These are phyloP conservation scores for Manis javanica DNA, from an alignment of 2,797 vertebrate genomes.

Conservation along the genomic window DNA sequence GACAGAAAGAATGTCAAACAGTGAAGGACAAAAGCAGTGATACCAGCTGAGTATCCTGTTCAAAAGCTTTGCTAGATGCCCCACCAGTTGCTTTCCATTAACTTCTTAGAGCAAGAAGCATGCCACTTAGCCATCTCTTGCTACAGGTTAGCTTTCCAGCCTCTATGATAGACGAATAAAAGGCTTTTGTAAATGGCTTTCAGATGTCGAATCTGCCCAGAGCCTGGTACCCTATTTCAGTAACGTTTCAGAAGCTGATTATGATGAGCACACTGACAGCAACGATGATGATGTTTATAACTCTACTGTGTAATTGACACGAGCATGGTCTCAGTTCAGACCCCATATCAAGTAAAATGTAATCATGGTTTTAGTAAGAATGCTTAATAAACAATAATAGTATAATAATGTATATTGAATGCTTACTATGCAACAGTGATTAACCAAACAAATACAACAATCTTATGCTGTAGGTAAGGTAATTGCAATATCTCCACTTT, in stretches of 20 bases:
- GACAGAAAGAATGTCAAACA: not conserved
- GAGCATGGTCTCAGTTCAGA: not conserved
- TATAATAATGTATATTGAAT: not conserved
- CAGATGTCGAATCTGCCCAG: not conserved
- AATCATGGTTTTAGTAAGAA: not conserved
- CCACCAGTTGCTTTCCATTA: not conserved
- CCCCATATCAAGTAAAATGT: not conserved
- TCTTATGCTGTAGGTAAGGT: not conserved
- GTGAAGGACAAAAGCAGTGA: not conserved
- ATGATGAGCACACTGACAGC: not conserved
- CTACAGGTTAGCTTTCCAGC: not conserved
- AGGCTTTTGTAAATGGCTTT: not conserved
- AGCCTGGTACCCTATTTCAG: not conserved
- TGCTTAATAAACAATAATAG: not conserved
- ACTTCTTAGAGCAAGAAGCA: not conserved
- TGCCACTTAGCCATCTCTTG: not conserved
- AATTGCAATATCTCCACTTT: not conserved
- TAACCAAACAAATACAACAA: not conserved
- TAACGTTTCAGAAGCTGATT: not conserved
- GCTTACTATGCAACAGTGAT: not conserved
- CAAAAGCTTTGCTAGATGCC: not conserved
- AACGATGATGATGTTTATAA: not conserved
- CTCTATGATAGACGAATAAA: not conserved
- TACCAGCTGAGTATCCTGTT: not conserved
- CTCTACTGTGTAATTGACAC: not conserved